Evolutionary conservation across 1,140 invertebrate genomes (phyloP), one percentile per base, ranked within the genome.

Genomic region (Nomia melanderi): DNA sequence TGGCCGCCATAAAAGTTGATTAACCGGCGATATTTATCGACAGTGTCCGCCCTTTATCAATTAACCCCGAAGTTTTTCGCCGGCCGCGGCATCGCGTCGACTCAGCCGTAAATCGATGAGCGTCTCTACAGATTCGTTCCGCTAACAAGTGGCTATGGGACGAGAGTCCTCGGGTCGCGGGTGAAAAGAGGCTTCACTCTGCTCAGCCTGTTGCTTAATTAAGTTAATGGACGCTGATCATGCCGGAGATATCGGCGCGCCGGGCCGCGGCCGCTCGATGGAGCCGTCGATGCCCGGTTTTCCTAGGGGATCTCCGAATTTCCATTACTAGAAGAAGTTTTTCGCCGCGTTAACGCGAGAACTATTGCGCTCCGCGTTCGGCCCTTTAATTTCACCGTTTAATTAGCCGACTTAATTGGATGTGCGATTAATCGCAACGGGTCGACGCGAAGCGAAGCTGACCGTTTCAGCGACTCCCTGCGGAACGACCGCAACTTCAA

Each of bases 211-310:
- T 75, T 39, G 12, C n/a, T 47, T 59, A 75, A 75, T 75, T 75
- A 67, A 59, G 29, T 47, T 67, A 75, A 75, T 69, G 64, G 41
- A 41, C 53, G 23, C 17, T 36, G n/a, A 64, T 73, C 53, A 63
- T 36, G 31, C 2, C 8, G 36, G 8, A 50, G 47, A 50, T 50
- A 17, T n/a, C 23, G 23, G 20, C 14, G 7, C 29, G 20, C 27
- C 23, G 3, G 0, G 31, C 9, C n/a, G 12, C 29, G 41, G 14
- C 8, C 31, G 2, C 4, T 23, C 44, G n/a, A 25, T 17, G 20
- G 44, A 17, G 29, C 1, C 14, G 33, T 53, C 29, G 29, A 47
- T 59, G 53, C 20, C 0, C 14, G 6, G 23, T 60, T 23, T 9
- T 70, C 31, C 27, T 39, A 29, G 27, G 33, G 23, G 25, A 59